Conservation (phyloP, 1,140 invertebrate genomes). For the Archivesica marissinica region DNA sequence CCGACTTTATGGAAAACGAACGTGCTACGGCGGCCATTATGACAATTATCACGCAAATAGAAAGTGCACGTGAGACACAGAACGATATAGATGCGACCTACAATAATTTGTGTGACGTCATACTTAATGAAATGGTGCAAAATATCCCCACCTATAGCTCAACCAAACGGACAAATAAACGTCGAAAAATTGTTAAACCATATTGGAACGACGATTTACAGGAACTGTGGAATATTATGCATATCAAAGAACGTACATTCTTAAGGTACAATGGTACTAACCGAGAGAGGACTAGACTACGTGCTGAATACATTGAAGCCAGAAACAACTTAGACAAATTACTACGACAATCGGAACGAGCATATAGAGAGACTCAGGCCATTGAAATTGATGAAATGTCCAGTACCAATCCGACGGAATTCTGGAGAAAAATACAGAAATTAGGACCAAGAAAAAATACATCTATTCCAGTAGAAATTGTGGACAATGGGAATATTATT, state of each 20-base stretch:
- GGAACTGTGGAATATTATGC: neutral
- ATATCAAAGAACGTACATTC: neutral
- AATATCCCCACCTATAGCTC: neutral
- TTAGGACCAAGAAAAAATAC: constrained; percentile 37
- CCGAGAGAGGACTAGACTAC: neutral
- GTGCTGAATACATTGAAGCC: constrained; percentile 9
- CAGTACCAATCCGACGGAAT: constrained; percentile 27
- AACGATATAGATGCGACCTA: constrained; percentile 16
- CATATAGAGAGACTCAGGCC: neutral
- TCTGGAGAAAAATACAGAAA: constrained; percentile 42
- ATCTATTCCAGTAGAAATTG: constrained; percentile 28
- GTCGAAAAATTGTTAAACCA: neutral
- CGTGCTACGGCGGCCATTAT: neutral
- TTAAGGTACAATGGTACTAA: constrained; percentile 1
- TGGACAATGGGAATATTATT: constrained; percentile 7
- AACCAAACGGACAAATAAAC: neutral
- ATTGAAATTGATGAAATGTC: constrained; percentile 3
- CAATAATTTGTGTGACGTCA: neutral
- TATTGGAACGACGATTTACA: constrained; percentile 7
- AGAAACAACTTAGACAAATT: constrained; percentile 31
- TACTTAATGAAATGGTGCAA: constrained; percentile 5
- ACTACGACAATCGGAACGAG: neutral
- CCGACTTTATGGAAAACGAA: constrained; percentile 25
- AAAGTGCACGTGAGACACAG: constrained; percentile 13
- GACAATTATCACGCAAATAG: constrained; percentile 16